phyloP scores from a whole-genome alignment of 2,888 invertebrate genomes.

The Epinotia bilunana region DNA sequence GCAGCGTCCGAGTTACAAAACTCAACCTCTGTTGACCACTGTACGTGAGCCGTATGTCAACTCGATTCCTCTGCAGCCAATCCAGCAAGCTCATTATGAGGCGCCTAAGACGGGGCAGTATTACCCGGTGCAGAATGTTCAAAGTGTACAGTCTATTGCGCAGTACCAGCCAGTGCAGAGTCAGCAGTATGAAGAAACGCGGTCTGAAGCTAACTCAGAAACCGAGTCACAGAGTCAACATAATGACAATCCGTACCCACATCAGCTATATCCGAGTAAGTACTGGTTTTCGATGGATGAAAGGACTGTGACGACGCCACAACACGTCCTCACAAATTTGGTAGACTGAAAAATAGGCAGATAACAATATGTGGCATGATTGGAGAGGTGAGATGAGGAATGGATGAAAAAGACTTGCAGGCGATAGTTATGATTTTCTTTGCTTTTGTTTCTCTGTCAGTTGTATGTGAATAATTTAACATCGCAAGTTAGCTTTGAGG shows the following conservation, averaged over 20 bases:
- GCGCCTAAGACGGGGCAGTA: constrained; percentile 32
- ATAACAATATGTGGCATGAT: background rate
- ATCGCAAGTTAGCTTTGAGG: too few species aligned
- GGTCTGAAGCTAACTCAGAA: background rate
- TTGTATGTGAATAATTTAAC: background rate
- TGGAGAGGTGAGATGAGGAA: background rate
- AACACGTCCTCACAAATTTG: background rate
- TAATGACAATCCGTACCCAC: constrained; percentile 14
- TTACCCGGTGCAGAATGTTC: constrained; percentile 18
- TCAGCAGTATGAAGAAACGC: constrained; percentile 10
- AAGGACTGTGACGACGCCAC: background rate
- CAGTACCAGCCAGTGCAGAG: constrained; percentile 21
- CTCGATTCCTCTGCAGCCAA: constrained; percentile 20
- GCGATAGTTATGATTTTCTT: background rate
- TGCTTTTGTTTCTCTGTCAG: background rate
- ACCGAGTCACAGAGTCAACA: constrained; percentile 4
- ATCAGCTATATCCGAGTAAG: constrained; percentile 20
- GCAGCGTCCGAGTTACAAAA: constrained; percentile 23
- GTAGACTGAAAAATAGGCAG: background rate
- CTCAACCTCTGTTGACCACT: constrained; percentile 28
- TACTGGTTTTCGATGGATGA: background rate
- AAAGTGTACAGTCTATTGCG: constrained; percentile 5
- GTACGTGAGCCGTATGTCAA: constrained; percentile 28
- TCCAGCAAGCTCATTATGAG: constrained; percentile 28
- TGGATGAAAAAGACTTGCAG: background rate